Evolutionary conservation across 2,113 vertebrate species (phyloP), one percentile per base, ranked within the genome.

Genomic region (Pelecanus crispus): DNA sequence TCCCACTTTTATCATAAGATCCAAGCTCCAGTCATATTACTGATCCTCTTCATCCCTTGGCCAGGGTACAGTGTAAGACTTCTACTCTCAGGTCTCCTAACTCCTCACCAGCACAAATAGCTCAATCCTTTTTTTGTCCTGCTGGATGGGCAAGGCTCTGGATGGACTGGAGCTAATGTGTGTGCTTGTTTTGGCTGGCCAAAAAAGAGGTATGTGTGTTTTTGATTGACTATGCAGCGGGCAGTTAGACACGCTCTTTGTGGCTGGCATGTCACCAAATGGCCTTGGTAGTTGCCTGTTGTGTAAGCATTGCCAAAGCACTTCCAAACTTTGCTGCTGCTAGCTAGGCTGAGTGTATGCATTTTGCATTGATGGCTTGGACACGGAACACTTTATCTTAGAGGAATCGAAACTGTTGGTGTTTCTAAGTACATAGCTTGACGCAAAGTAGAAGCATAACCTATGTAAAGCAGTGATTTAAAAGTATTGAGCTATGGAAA

Each of bases 141-240:
- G 66, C 31, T 96, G 90, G 81, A 75, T 94, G 77, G 77, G 66
- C 77, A 81, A 89, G 80, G 80, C 93, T 95, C 93, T 84, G 86
- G 55, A 81, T 79, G 86, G 91, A 75, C 56, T 85, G 87, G 93
- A 90, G 87, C 81, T 96, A 68, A 71, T 71, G 58, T 78, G 61
- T 92, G 73, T 94, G 73, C 83, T 94, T 5, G 6, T 87, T 95
- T 79, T 86, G 89, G 78, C 81, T 94, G 93, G 61, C 89, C 84
- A 75, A 8, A 81, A 31, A 52, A 59, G 83, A 96, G 94, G 81
- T 95, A 47, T 78, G 80, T 93, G 94, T 94, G 93, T 31, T 88
- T 96, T 81, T 91, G 87, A 31, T 66, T 86, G 83, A 36, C 52
- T 75, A 0, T 66, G 66, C 88, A 85, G 78, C 94, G 94, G 92